A percentile compares a stretch with the other conserved stretches of the same genome.
Conservation (phyloP, 2,113 vertebrate genomes). For the Tetrax tetrax region DNA sequence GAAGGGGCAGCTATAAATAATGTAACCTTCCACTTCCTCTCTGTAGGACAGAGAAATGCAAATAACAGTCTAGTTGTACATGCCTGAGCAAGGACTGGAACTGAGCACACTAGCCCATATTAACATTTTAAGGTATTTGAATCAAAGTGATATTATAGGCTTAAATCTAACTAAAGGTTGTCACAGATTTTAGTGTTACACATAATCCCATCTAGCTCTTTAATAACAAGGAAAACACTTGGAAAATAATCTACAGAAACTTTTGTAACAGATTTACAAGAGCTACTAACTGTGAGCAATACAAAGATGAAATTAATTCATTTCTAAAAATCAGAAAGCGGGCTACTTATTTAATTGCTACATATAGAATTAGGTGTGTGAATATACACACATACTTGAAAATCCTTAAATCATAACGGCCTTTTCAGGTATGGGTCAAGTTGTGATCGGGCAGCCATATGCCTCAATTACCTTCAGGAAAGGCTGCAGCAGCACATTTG, state of each 20-base stretch:
- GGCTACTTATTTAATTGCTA: background rate
- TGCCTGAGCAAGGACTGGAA: background rate
- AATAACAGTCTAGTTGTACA: background rate
- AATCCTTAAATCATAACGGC: background rate
- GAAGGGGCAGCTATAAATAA: constrained; percentile 31
- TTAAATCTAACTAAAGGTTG: background rate
- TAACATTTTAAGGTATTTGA: background rate
- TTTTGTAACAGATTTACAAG: background rate
- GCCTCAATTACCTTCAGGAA: background rate
- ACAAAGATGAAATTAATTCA: background rate
- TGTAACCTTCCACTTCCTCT: background rate
- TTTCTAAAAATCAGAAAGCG: background rate
- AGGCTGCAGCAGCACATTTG: background rate
- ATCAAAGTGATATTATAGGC: background rate
- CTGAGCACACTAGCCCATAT: background rate
- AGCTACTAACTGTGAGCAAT: background rate
- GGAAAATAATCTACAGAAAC: background rate
- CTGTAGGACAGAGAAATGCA: background rate
- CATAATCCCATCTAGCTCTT: background rate
- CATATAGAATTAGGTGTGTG: background rate
- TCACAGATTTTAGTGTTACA: background rate
- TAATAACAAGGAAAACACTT: background rate
- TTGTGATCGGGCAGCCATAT: background rate
- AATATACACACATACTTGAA: background rate
- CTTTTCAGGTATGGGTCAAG: background rate